Evolutionary conservation across 2,888 invertebrate species (phyloP).

Genomic region (Suillia variegata): DNA sequence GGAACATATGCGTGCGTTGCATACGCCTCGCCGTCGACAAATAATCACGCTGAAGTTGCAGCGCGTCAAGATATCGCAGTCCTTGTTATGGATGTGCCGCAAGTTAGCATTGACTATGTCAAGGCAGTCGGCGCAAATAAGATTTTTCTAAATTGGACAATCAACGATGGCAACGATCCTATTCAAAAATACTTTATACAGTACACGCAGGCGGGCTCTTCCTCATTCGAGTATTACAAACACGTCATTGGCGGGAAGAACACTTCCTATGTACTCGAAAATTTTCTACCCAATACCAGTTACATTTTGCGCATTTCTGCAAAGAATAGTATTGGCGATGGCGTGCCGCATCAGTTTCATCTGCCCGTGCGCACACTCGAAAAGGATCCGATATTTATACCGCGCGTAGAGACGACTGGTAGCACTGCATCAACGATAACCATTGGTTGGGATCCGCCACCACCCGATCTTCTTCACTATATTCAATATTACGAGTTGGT

Average conservation of each 20-base stretch:
- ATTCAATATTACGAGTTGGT: slow-evolving; percentile 78
- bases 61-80: slow-evolving; percentile 63
- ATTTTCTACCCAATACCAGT: slow-evolving; percentile 68
- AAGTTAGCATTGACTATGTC: slow-evolving; percentile 72
- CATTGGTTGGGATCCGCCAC: slow-evolving; percentile 78
- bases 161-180: slow-evolving; percentile 75
- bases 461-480: slow-evolving; percentile 68
- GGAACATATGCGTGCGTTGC: slow-evolving; percentile 70
- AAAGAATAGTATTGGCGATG: slow-evolving; percentile 69
- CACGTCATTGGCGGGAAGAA: slow-evolving; percentile 69
- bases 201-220: slow-evolving; percentile 65
- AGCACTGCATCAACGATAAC: slow-evolving; percentile 73
- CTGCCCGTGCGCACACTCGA: slow-evolving; percentile 68
- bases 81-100: slow-evolving; percentile 72
- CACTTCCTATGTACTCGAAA: slow-evolving; percentile 72
- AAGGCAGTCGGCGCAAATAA: slow-evolving; percentile 77
- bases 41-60: slow-evolving; percentile 50
- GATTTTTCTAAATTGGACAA: slow-evolving; percentile 83
- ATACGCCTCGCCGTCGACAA: slow-evolving; percentile 47
- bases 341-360: slow-evolving; percentile 64
- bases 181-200: slow-evolving; percentile 67
- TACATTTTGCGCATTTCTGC: slow-evolving; percentile 74
- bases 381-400: slow-evolving; percentile 78
- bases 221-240: slow-evolving; percentile 66
- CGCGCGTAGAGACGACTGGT: slow-evolving; percentile 77